Evolutionary conservation across 2,888 invertebrate species (phyloP).

Genomic region (Trachelus iudaicus): DNA sequence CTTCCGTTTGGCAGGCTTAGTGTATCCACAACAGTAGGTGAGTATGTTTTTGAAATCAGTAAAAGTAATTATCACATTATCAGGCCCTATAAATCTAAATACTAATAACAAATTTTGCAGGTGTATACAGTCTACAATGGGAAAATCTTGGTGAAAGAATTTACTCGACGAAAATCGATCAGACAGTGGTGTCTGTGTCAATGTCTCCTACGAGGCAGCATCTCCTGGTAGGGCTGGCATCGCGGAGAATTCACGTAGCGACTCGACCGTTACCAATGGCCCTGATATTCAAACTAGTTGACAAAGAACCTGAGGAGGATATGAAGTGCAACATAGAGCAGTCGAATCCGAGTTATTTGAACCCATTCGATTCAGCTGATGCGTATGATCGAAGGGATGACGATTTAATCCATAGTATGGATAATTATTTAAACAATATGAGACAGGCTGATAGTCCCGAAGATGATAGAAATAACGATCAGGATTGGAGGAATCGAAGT

Average conservation of each 20-base stretch:
- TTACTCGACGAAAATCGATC: constrained; percentile 80
- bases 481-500: constrained; percentile 29
- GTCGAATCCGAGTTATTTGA: constrained; percentile 29
- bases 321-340: constrained; percentile 22
- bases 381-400: constrained; percentile 61
- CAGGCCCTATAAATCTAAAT: background rate
- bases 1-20: constrained; percentile 78
- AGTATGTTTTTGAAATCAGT: constrained; percentile 42
- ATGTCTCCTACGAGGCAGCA: constrained; percentile 85
- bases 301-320: constrained; percentile 36
- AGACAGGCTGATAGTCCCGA: constrained; percentile 11
- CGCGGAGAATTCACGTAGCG: constrained; percentile 70
- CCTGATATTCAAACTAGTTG: constrained; percentile 52
- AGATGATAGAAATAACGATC: constrained; percentile 14
- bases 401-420: constrained; percentile 24
- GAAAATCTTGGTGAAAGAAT: constrained; percentile 80
- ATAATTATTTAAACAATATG: constrained; percentile 21
- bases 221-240: constrained; percentile 83
- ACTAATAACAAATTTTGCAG: constrained; percentile 58
- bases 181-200: constrained; percentile 86
- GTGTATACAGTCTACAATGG: constrained; percentile 84
- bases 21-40: constrained; percentile 79
- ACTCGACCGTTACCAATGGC: constrained; percentile 52
- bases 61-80: background rate
- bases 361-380: constrained; percentile 27